Evolutionary conservation across 2,888 invertebrate genomes (phyloP).

Genomic region (Slavum lentiscoides): DNA sequence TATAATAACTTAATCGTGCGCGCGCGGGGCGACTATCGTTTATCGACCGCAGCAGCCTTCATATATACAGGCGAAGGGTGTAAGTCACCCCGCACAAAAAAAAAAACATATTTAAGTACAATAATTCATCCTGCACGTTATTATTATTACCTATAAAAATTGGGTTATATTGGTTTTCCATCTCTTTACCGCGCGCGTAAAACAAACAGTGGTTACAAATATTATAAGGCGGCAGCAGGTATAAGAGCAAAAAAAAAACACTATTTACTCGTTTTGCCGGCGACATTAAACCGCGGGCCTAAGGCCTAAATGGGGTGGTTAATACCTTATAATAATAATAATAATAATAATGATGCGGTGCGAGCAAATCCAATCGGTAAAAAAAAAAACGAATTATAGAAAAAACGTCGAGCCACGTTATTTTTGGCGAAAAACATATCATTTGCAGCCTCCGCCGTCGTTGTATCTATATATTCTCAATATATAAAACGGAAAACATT

Average conservation of each 20-base stretch:
- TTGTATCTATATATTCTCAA: too few species aligned
- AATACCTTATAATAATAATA: not conserved
- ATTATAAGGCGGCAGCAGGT: too few species aligned
- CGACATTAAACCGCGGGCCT: conserved; percentile 31
- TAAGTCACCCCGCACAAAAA: conserved; percentile 26
- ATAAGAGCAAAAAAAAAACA: not conserved
- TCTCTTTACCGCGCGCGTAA: conserved; percentile 16
- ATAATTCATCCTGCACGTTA: conserved; percentile 41
- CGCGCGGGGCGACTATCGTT: conserved; percentile 12
- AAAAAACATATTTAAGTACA: conserved; percentile 43
- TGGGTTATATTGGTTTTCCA: conserved; percentile 42
- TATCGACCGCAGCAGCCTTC: conserved; percentile 36
- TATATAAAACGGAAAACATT: too few species aligned
- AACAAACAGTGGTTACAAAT: conserved; percentile 48
- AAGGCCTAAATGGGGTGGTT: not conserved
- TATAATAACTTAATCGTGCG: conserved; percentile 48
- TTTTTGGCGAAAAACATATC: too few species aligned
- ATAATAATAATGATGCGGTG: conserved; percentile 19
- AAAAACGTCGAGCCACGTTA: too few species aligned
- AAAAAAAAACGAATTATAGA: too few species aligned
- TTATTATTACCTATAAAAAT: conserved; percentile 44
- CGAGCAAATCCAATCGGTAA: conserved; percentile 8
- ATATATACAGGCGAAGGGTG: conserved; percentile 5
- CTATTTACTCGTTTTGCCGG: conserved; percentile 9
- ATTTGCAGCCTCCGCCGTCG: too few species aligned